phyloP scores from a whole-genome alignment of 92 coral and sea anemone species.

The Virgularia gustaviana region DNA sequence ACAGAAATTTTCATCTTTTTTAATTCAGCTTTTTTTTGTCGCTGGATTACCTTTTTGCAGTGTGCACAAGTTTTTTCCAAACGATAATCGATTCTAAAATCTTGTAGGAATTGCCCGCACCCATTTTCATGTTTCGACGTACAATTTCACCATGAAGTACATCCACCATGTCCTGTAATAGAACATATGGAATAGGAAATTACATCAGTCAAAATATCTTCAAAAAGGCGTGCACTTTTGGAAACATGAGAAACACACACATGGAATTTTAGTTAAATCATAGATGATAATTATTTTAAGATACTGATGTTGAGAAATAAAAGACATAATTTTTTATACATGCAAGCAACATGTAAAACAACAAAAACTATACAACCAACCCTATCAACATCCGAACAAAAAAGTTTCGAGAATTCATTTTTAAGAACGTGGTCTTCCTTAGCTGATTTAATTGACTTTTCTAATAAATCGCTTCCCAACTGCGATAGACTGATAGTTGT shows the following conservation, averaged over 20 bases:
- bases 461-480: background rate
- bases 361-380: background rate
- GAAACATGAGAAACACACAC: too few species aligned
- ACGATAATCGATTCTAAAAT: constrained; percentile 8
- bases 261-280: too few species aligned
- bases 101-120: constrained; percentile 19
- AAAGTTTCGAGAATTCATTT: background rate
- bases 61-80: constrained; percentile 5
- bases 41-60: constrained; percentile 6
- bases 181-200: background rate
- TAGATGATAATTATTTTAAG: too few species aligned
- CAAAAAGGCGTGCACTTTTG: background rate
- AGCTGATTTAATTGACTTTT: background rate
- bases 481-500: background rate
- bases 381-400: background rate
- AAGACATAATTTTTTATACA: too few species aligned
- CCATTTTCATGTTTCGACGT: background rate
- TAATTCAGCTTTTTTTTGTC: background rate
- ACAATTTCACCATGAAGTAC: background rate
- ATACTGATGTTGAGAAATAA: too few species aligned
- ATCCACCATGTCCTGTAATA: background rate
- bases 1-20: background rate
- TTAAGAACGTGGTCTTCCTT: background rate
- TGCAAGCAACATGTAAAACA: background rate
- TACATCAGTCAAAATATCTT: background rate